Base-by-base conservation (phyloP, 2,797 vertebrate species). In the Pristis pectinata region DNA sequence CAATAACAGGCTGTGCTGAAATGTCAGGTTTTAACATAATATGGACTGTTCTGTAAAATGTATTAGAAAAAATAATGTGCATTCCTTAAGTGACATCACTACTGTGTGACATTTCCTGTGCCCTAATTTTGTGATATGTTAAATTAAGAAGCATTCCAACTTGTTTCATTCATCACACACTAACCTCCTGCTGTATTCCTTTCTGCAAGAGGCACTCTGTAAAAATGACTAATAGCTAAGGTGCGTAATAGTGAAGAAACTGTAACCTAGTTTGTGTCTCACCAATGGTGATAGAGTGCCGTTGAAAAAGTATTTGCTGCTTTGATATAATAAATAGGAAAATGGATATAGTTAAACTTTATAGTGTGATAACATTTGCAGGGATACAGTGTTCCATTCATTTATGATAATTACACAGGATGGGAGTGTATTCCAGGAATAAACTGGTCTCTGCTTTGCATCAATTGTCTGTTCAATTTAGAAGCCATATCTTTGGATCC, bases 161-260 rank as follows among this genome's bases (percentile, higher is more conserved):
- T 94, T 56, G 41, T 53, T 94, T 53, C 92, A 94, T 94, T 94
- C 70, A 94, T 94, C 92, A 94, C 27, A 94, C 44, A 34, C 13
- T 53, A 74, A 94, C 70, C 44, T 94, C 92, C 92, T 94, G 70
- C 92, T 94, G 44, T 56, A 76, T 53, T 76, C 70, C 92, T 94
- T 94, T 94, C 70, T 94, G 64, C 44, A 76, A 76, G 92, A 76
- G 92, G 70, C 70, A 94, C 44, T 56, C 70, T 56, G 49, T 94
- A 94, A 56, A 76, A 53, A 94, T 94, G 92, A 94, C 92, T 53
- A 94, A 94, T 94, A 9, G 70, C 41, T 94, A 94, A 76, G 92
- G 11, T 72, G 22, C 34, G 30, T 41, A 94, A 94, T 34, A n/a
- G 92, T 76, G 30, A 94, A 94, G 92, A 56, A 76, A 76, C 44